phyloP scores from a whole-genome alignment of 2,113 vertebrate genomes.

The Chionodraco myersi region DNA sequence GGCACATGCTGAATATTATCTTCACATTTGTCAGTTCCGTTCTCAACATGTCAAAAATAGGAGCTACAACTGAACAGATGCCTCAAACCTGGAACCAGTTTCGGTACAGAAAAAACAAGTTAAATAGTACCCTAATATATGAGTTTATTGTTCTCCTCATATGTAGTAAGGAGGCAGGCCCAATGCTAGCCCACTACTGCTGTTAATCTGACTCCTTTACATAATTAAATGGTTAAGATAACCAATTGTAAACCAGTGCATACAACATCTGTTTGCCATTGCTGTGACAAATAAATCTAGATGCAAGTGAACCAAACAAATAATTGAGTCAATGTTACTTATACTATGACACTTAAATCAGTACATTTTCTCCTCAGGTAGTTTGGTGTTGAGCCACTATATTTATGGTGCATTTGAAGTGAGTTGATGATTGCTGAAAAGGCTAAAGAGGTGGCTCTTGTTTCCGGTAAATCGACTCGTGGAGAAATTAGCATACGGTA shows the following conservation, averaged over 20 bases:
- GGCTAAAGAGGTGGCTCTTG: neutral
- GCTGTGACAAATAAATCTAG: neutral
- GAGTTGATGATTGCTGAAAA: neutral
- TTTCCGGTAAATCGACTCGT: neutral
- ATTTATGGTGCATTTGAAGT: neutral
- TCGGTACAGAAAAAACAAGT: neutral
- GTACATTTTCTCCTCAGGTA: neutral
- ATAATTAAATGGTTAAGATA: constrained; percentile 47
- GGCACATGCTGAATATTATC: constrained; percentile 16
- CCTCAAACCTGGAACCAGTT: neutral
- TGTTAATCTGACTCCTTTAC: constrained; percentile 18
- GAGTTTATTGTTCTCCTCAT: neutral
- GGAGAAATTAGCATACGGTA: neutral
- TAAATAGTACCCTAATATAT: constrained; percentile 9
- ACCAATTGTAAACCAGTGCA: constrained; percentile 45
- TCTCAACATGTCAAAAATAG: neutral
- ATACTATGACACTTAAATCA: neutral
- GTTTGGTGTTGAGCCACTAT: neutral
- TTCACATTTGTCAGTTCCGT: constrained; percentile 10
- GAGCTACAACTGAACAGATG: neutral
- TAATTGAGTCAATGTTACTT: neutral
- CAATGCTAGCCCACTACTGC: neutral
- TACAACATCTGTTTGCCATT: neutral
- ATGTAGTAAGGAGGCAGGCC: neutral
- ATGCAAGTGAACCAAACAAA: neutral